A percentile compares a stretch with the other conserved stretches of the same genome.
These are phyloP conservation scores for Garrulus glandarius DNA, from an alignment of 2,797 vertebrate species.

Conservation along the genomic window DNA sequence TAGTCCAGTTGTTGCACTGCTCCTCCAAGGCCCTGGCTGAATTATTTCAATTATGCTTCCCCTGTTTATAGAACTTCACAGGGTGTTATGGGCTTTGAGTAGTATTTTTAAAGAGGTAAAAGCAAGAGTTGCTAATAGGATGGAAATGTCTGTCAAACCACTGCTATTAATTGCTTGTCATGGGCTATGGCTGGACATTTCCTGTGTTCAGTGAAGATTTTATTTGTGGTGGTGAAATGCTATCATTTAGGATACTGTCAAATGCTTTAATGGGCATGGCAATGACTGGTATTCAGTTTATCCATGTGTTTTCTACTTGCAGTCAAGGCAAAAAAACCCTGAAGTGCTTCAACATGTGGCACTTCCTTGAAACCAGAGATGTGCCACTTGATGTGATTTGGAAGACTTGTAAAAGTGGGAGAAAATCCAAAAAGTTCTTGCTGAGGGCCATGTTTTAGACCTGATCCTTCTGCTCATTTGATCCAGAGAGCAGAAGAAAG, in stretches of 20 bases:
- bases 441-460: neutral
- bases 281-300: neutral
- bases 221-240: neutral
- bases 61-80: neutral
- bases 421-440: neutral
- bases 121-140: neutral
- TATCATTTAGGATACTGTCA: neutral
- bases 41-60: neutral
- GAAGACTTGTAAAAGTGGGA: neutral
- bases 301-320: neutral
- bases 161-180: neutral
- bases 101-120: neutral
- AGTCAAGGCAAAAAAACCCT: neutral
- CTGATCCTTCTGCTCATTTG: neutral
- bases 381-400: neutral
- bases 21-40: neutral
- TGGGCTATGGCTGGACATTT: neutral
- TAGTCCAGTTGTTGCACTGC: neutral
- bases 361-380: neutral
- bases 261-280: neutral
- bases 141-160: neutral
- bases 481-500: neutral
- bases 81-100: neutral
- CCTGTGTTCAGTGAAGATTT: neutral
- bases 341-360: neutral